Evolutionary conservation across 2,888 invertebrate species (phyloP).

Genomic region (Pollenia labialis): DNA sequence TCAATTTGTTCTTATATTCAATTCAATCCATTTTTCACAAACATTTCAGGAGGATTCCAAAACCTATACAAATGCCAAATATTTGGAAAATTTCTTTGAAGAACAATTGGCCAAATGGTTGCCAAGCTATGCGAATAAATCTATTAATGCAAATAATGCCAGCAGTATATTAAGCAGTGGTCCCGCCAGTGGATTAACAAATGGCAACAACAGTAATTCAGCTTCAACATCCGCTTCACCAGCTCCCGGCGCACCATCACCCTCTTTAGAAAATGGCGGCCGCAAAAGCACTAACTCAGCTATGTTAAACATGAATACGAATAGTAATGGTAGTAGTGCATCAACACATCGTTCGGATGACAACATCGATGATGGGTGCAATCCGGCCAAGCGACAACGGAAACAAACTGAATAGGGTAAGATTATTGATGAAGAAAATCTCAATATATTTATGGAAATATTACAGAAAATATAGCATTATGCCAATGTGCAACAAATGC

Average conservation of each 20-base stretch:
- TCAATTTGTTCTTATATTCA: neutral
- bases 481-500: slow-evolving; percentile 72
- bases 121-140: slow-evolving; percentile 87
- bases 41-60: slow-evolving; percentile 88
- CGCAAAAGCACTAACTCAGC: slow-evolving; percentile 78
- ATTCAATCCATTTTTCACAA: neutral
- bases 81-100: slow-evolving; percentile 93
- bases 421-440: slow-evolving; percentile 74
- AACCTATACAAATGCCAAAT: slow-evolving; percentile 91
- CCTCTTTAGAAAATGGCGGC: slow-evolving; percentile 79
- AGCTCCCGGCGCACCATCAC: slow-evolving; percentile 73
- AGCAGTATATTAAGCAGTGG: slow-evolving; percentile 64
- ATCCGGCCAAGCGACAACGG: slow-evolving; percentile 82
- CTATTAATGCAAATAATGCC: slow-evolving; percentile 71
- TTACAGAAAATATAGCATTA: slow-evolving; percentile 74
- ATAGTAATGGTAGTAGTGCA: slow-evolving; percentile 67
- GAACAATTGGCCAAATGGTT: slow-evolving; percentile 92
- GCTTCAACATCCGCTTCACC: slow-evolving; percentile 77
- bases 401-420: slow-evolving; percentile 81
- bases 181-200: slow-evolving; percentile 61
- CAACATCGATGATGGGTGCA: slow-evolving; percentile 79
- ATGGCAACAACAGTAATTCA: slow-evolving; percentile 74
- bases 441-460: slow-evolving; percentile 72
- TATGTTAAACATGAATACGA: slow-evolving; percentile 74
- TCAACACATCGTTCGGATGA: slow-evolving; percentile 74